These are phyloP conservation scores for Xenentodon cancila DNA, from an alignment of 2,797 vertebrate genomes.

Conservation along the genomic window DNA sequence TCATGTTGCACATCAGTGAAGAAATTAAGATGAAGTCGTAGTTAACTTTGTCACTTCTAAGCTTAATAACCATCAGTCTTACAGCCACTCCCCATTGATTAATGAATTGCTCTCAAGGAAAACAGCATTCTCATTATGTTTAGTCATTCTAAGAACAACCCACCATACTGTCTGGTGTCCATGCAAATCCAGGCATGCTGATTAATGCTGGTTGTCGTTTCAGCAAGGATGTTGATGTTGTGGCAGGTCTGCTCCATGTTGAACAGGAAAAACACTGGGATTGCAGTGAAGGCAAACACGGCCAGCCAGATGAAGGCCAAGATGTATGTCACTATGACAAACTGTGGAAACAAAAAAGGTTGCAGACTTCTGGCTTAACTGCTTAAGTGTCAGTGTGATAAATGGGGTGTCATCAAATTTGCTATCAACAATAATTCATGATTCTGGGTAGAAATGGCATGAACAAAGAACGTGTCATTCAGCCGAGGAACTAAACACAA, in stretches of 20 bases:
- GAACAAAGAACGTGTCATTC: conserved; percentile 39
- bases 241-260: conserved; percentile 97
- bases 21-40: conserved; percentile 9
- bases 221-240: conserved; percentile 90
- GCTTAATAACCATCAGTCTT: conserved; percentile 36
- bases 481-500: conserved; percentile 21
- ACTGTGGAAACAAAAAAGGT: conserved; percentile 80
- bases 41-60: conserved; percentile 40
- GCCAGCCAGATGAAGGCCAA: conserved; percentile 94
- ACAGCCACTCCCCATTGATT: conserved; percentile 37
- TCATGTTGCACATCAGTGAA: conserved; percentile 7
- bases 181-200: conserved; percentile 88
- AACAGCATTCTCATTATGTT: conserved; percentile 58
- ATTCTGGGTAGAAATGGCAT: conserved; percentile 6
- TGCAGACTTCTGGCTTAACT: conserved; percentile 21
- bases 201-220: conserved; percentile 90
- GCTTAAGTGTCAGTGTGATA: conserved; percentile 29
- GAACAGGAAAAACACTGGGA: conserved; percentile 97
- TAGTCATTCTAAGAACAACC: conserved; percentile 63
- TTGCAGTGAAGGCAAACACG: conserved; percentile 91
- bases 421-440: conserved; percentile 33
- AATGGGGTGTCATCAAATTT: conserved; percentile 40
- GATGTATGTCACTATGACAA: conserved; percentile 93
- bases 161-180: conserved; percentile 96
- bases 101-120: conserved; percentile 39